These are phyloP conservation scores for Poeciliopsis turneri DNA, from an alignment of 2,797 vertebrate genomes.

Conservation along the genomic window DNA sequence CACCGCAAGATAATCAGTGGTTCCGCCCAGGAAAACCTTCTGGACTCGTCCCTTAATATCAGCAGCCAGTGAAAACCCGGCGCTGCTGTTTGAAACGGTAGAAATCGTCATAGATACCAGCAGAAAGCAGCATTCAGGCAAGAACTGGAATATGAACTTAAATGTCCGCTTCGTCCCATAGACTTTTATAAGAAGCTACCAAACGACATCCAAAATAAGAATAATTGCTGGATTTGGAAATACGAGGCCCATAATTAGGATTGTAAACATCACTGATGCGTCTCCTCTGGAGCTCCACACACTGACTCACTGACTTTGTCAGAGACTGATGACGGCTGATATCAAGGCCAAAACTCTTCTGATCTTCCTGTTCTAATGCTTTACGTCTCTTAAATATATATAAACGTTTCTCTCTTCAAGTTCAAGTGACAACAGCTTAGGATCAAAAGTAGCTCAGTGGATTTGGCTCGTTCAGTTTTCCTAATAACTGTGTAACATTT, in stretches of 20 bases:
- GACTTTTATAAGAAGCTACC: neutral
- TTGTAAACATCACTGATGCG: neutral
- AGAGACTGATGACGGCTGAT: neutral
- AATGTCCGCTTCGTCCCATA: neutral
- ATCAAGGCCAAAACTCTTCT: neutral
- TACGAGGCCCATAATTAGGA: neutral
- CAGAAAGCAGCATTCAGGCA: neutral
- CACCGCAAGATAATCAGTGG: neutral
- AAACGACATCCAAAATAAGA: neutral
- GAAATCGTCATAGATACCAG: neutral
- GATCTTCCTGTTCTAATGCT: neutral
- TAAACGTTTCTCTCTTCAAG: neutral
- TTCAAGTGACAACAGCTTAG: neutral
- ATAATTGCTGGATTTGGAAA: neutral
- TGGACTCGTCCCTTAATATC: neutral
- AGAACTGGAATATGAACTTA: neutral
- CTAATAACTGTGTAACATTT: neutral
- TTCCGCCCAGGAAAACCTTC: neutral
- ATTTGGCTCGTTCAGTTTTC: constrained; percentile 16
- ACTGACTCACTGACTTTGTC: neutral
- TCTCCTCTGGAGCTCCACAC: neutral
- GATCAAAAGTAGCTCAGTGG: neutral
- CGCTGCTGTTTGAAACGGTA: neutral
- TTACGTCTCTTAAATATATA: neutral
- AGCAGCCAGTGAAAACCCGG: neutral